Conservation (phyloP, 2,113 vertebrate genomes). For the Aphelocoma coerulescens region DNA sequence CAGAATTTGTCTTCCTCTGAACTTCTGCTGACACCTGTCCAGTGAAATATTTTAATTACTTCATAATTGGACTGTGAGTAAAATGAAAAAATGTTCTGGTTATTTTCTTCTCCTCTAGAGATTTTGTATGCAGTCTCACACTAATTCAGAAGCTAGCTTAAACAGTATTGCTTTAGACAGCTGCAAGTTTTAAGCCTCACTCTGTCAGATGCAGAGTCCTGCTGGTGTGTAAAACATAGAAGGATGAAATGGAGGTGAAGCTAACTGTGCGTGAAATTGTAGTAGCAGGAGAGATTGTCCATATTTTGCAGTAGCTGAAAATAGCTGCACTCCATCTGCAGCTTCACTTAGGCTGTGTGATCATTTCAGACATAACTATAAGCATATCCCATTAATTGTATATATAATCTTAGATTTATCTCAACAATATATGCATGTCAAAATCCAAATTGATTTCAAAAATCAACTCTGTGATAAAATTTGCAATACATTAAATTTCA, state of each 20-base stretch:
- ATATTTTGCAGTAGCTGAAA: conserved; percentile 74
- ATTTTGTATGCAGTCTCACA: conserved; percentile 15
- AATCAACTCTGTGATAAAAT: neutral
- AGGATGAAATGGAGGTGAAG: conserved; percentile 73
- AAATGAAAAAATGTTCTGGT: neutral
- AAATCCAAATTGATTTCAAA: conserved; percentile 12
- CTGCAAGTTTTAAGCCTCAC: conserved; percentile 53
- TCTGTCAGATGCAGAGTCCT: conserved; percentile 54
- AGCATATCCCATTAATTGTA: conserved; percentile 37
- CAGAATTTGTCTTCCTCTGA: neutral
- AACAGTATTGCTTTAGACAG: conserved; percentile 58
- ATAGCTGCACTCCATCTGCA: conserved; percentile 67
- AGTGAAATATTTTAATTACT: conserved; percentile 22
- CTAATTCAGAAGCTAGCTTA: conserved; percentile 47
- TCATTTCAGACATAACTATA: conserved; percentile 36
- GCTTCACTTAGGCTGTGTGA: conserved; percentile 24
- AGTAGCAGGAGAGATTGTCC: conserved; percentile 68
- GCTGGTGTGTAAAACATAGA: conserved; percentile 65
- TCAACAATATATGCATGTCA: neutral
- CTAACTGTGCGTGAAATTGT: conserved; percentile 79
- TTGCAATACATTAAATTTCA: neutral
- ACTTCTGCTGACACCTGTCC: neutral
- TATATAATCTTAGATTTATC: conserved; percentile 13
- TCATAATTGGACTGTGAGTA: neutral
- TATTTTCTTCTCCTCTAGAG: conserved; percentile 6